Conservation (phyloP, 2,113 vertebrate genomes). For the Urocynchramus pylzowi region DNA sequence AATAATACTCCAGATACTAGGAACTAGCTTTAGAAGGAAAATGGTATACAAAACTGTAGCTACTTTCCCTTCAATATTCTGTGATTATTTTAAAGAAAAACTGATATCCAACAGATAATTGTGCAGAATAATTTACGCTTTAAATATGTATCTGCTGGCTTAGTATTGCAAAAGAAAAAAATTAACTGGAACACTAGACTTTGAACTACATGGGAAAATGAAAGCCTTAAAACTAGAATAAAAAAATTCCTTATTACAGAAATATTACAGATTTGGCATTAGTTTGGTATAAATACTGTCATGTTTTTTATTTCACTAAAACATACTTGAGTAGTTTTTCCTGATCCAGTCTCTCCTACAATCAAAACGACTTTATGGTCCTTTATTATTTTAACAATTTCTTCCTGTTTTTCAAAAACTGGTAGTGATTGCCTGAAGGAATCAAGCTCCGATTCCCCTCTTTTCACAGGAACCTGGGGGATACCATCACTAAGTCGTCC, state of each 20-base stretch:
- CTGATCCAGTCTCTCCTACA: slow-evolving; percentile 94
- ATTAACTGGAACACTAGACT: not conserved
- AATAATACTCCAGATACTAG: not conserved
- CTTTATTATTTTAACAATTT: slow-evolving; percentile 86
- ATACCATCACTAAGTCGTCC: slow-evolving; percentile 84
- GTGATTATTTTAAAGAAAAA: not conserved
- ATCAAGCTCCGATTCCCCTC: slow-evolving; percentile 85
- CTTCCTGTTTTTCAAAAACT: slow-evolving; percentile 82
- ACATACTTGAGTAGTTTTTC: slow-evolving; percentile 95
- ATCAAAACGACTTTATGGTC: slow-evolving; percentile 87
- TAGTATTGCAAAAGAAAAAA: not conserved
- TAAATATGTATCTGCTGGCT: not conserved
- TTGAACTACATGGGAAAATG: not conserved
- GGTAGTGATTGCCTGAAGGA: slow-evolving; percentile 84
- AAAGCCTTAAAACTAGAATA: not conserved
- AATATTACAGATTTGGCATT: not conserved
- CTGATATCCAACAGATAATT: not conserved
- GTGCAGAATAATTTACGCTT: not conserved
- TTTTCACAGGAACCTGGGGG: slow-evolving; percentile 84
- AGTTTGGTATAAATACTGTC: not conserved
- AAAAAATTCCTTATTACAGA: not conserved
- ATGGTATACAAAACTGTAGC: not conserved
- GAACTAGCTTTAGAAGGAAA: not conserved
- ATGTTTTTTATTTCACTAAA: not conserved
- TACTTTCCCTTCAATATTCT: not conserved